Base-by-base conservation (phyloP, 2,888 invertebrate species). In the Noctuana brunneofusca region DNA sequence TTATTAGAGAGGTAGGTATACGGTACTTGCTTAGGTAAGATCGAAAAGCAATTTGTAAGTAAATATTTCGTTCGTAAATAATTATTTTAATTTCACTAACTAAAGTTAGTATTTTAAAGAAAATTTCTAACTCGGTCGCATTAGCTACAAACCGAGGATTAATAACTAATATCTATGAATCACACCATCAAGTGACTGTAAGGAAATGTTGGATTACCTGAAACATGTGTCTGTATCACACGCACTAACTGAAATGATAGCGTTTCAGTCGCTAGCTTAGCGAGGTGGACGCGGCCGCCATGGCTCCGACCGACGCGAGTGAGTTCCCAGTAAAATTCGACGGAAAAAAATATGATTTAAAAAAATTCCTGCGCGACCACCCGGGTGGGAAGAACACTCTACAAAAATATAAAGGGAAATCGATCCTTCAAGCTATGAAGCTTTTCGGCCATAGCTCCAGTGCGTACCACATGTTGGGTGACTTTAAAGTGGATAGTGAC, bases 361-460 rank as follows among this genome's bases (percentile, higher is more conserved):
- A 92, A 52, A 80, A 87, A 35, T 96, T 96, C 74, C 71, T 95
- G 56, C 92, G 92, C 57, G 94, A 95, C 71, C 96, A 96, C 80
- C 96, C 96, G 0, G 96, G 96, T 0, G 96, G 96, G 0, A 79
- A 93, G 0, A 94, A 94, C 71, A 94, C 94, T 1, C 80, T 96
- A 0, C 85, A 91, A 68, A 81, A 81, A n/a, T 94, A 89, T 69
- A 84, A 89, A 72, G 92, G 92, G 3, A 92, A 89, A 72, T 92
- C 92, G 57, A 81, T 95, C 32, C 79, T 87, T 18, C 79, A 86
- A 16, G 93, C 92, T 12, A 92, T 95, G 92, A 71, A 78, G 50
- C 84, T 91, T 18, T 92, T 91, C 35, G 87, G 92, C 9, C 95
- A 95, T 76, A 95, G 95, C 67, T 80, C 80, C 52, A 93, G 94